A percentile compares a stretch with the other conserved stretches of the same genome.
These are phyloP conservation scores for Cheumatopsyche charites DNA, from an alignment of 1,140 invertebrate species.

Conservation along the genomic window DNA sequence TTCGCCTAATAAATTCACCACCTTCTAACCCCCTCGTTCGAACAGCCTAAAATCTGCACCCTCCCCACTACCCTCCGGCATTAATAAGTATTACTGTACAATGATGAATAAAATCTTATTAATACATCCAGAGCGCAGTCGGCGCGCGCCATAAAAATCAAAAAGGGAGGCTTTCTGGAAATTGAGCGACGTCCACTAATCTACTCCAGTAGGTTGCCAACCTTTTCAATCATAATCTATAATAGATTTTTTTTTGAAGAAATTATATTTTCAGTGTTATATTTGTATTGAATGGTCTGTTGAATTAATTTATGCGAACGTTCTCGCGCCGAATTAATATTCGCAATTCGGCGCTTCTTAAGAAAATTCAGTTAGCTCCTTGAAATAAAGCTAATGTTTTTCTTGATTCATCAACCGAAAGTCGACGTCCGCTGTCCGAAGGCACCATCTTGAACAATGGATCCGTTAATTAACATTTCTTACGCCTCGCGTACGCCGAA, in stretches of 20 bases:
- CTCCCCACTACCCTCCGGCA: not conserved
- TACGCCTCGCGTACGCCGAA: conserved; percentile 64
- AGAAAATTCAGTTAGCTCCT: too few species aligned
- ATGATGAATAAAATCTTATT: conserved; percentile 43
- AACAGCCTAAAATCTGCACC: conserved; percentile 1
- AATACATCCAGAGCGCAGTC: conserved; percentile 28
- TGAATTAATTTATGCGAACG: too few species aligned
- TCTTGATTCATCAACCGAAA: not conserved
- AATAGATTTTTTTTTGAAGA: too few species aligned
- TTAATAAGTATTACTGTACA: conserved; percentile 41
- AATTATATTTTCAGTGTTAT: too few species aligned
- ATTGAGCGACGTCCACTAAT: conserved; percentile 33
- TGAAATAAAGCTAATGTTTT: too few species aligned
- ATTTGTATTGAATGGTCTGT: too few species aligned
- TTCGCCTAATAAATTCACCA: conserved; percentile 28
- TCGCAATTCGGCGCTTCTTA: too few species aligned
- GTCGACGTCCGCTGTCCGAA: not conserved
- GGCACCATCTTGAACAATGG: conserved; percentile 57
- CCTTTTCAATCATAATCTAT: too few species aligned
- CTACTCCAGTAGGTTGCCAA: conserved; percentile 4
- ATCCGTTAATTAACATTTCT: conserved; percentile 66
- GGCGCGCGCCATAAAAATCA: conserved; percentile 41
- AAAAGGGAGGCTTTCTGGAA: conserved; percentile 27
- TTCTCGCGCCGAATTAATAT: too few species aligned
- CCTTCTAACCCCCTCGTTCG: too few species aligned